phyloP scores from a whole-genome alignment of 92 coral and sea anemone species.

The Porites cylindrica region DNA sequence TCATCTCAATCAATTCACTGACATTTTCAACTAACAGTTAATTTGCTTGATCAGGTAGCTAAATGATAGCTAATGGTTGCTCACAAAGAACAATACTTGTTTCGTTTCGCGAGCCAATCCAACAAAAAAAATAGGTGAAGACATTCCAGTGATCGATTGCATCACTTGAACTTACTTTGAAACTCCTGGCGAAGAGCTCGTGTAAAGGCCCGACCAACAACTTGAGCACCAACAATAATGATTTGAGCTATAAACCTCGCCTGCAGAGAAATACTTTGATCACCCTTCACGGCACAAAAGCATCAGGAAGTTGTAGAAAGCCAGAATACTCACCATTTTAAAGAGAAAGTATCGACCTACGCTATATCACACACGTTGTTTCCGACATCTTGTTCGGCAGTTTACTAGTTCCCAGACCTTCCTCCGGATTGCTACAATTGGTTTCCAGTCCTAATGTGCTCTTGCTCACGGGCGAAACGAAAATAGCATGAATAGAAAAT shows the following conservation, averaged over 20 bases:
- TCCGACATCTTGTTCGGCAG: constrained; percentile 34
- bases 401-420: constrained; percentile 10
- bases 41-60: no score
- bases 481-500: no score
- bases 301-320: neutral
- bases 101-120: no score
- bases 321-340: constrained; percentile 29
- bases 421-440: no score
- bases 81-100: no score
- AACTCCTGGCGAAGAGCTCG: constrained; percentile 98
- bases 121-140: no score
- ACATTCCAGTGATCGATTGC: constrained; percentile 17
- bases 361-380: neutral
- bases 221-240: constrained; percentile 95
- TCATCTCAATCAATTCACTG: no score
- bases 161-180: constrained; percentile 82
- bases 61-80: neutral
- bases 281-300: neutral
- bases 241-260: constrained; percentile 98
- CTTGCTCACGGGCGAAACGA: no score
- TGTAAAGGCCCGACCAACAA: constrained; percentile 94
- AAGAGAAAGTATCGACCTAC: neutral
- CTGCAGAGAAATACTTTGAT: constrained; percentile 29
- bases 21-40: no score
- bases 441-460: no score